Conservation (phyloP, 2,113 vertebrate genomes). For the Alethe castanea region DNA sequence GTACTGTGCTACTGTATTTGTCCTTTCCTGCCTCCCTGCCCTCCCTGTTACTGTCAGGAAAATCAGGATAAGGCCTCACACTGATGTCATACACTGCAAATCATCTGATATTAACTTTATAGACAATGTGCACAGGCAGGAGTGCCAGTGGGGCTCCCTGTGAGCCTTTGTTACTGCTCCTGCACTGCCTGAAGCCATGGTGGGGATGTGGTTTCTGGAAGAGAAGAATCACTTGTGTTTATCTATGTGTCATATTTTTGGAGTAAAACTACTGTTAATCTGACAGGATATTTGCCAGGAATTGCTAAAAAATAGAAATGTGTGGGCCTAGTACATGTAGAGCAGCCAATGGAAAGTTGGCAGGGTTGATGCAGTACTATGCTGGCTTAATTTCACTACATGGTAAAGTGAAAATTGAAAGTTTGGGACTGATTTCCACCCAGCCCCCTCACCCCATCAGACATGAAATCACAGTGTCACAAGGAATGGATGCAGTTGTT, state of each 20-base stretch:
- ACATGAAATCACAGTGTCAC: background rate
- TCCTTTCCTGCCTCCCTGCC: background rate
- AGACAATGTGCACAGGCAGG: accelerated
- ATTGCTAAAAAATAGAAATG: conserved; percentile 50
- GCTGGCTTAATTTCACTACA: conserved; percentile 13
- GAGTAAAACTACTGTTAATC: conserved; percentile 15
- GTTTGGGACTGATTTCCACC: background rate
- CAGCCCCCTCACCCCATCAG: accelerated
- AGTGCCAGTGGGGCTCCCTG: background rate
- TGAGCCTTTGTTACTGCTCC: background rate
- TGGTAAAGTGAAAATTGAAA: conserved; percentile 1
- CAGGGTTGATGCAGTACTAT: background rate
- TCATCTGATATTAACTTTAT: background rate
- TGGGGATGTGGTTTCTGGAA: background rate
- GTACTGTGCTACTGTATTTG: background rate
- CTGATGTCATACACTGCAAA: background rate
- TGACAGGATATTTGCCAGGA: conserved; percentile 53
- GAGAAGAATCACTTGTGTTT: background rate
- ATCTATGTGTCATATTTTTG: background rate
- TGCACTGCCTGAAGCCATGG: background rate
- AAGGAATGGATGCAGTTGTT: background rate
- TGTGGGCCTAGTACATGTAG: background rate
- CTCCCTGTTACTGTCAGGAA: background rate
- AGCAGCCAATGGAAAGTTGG: conserved; percentile 56
- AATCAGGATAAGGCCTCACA: background rate